Percentiles rank a stretch among this genome's conserved stretches.
Conservation (phyloP, 2,888 invertebrate genomes). For the Aproaerema taeniolella region DNA sequence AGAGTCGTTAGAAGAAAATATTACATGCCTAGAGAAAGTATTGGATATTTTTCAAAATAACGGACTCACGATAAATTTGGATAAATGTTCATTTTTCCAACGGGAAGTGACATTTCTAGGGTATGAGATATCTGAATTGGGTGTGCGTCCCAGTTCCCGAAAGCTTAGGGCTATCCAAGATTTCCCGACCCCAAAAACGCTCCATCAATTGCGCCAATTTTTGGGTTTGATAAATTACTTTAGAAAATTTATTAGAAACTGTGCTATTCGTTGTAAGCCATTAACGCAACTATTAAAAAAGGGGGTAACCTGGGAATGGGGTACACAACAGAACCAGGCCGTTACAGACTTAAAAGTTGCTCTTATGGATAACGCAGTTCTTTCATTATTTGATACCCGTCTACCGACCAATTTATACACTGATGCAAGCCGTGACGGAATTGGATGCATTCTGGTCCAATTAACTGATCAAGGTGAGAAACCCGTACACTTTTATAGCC, state of each 20-base stretch:
- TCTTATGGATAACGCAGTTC: constrained; percentile 8
- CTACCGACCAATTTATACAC: constrained; percentile 11
- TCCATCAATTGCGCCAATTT: constrained; percentile 22
- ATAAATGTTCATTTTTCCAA: constrained; percentile 16
- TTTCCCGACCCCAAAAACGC: constrained; percentile 10
- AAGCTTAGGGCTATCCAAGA: constrained; percentile 9
- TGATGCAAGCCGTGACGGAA: constrained; percentile 15
- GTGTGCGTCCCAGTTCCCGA: constrained; percentile 10
- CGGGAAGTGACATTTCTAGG: constrained; percentile 2
- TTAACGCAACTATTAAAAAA: constrained; percentile 14
- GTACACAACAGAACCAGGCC: constrained; percentile 7
- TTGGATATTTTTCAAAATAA: too few relatives aligned
- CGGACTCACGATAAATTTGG: too few relatives aligned
- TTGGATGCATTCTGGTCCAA: constrained; percentile 9
- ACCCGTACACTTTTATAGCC: too few relatives aligned
- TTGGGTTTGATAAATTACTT: constrained; percentile 30
- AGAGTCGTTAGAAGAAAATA: constrained; percentile 14
- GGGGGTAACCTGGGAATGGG: constrained; percentile 8
- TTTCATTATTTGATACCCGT: constrained; percentile 12
- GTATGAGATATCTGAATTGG: constrained; percentile 10
- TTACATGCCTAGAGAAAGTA: constrained; percentile 13
- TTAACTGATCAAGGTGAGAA: constrained; percentile 8
- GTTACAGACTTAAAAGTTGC: constrained; percentile 5
- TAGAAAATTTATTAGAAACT: constrained; percentile 27
- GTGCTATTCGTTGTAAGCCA: constrained; percentile 23